Base-by-base conservation (phyloP, 2,797 vertebrate species). In the Chelon auratus region DNA sequence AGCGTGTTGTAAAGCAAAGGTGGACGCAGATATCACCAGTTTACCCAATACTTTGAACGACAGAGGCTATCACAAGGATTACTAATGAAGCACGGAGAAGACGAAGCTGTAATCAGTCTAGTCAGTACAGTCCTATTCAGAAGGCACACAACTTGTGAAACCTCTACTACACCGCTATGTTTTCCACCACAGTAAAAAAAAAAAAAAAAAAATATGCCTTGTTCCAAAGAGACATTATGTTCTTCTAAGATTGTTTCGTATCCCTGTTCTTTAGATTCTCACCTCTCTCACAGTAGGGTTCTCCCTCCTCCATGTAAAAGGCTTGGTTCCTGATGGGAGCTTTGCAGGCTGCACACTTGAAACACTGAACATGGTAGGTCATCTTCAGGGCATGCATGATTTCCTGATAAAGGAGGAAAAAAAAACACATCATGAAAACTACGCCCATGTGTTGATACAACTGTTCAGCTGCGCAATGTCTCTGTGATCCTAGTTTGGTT, bases 321-420 rank as follows among this genome's bases (percentile, higher is more conserved):
- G 97, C 97, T 51, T 97, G 94, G 92, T 99, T 98, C 88, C 98
- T 95, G 87, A 99, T 98, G 51, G 98, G 94, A 7, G 91, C 93
- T 93, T 97, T 98, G 90, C 98, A 99, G 86, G 97, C 97, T 0
- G 96, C 94, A 1, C 98, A 99, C 53, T 95, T 96, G 87, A 99
- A 99, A 92, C 98, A 99, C 70, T 97, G 93, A 63, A 99, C 96
- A 0, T 99, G 98, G 95, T 97, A 99, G 85, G 98, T 99, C 97
- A 98, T 98, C 95, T 99, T 99, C 89, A 99, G 94, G 0, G 98
- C 98, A 0, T 99, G 98, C 98, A 99, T 99, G 93, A 99, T 97
- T 90, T 99, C 98, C 98, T 99, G 89, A 30, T 60, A 5, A 53
- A 47, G 43, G 20, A 52, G 20, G 52, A 43, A 40, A 40, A 43